Evolutionary conservation across 2,113 vertebrate genomes (phyloP), one percentile per base, ranked within the genome.

Genomic region (Phoxinus phoxinus): DNA sequence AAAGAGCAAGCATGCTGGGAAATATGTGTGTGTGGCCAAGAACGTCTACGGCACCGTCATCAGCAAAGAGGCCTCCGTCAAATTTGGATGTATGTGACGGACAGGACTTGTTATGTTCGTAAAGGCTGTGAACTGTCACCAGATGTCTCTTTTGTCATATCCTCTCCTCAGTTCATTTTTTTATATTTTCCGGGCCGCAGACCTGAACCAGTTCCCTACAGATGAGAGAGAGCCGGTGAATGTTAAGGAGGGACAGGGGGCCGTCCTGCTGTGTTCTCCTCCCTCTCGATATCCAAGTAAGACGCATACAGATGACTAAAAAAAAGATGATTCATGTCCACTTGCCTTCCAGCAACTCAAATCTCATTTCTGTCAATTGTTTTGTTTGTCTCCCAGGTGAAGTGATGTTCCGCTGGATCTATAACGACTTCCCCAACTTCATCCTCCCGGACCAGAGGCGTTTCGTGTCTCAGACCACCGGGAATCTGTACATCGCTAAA

Each of bases 401-500:
- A 87, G 96, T 99, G 86, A 96, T 95, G 81, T 99, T 97, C 86
- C 97, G 97, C 87, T 99, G 98, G 98, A 96, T 99, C 91, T 95
- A 95, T 86, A 99, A 99, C 41, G 97, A 99, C 90, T 98, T 99
- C 89, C 98, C 98, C 12, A 95, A 96, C 11, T 99, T 99, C 91
- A 96, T 99, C 90, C 90, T 94, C 84, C 95, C 96, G 79, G 97
- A 98, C 89, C 95, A 94, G 63, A 95, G 98, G 2, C 94, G 96
- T 37, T 99, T 99, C 91, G 97, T 99, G 79, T 98, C 97, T 37
- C 98, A 99, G 94, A 96, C 92, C 0, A 98, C 97, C 0, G 98
- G 98, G 59, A 98, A 99, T 92, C 95, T 99, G 67, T 99, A 99
- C 93, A 99, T 99, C 81, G 95, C 98, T 32, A 98, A 98, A 88